Evolutionary conservation across 2,888 invertebrate species (phyloP).

Genomic region (Lasioglossum leucozonium): DNA sequence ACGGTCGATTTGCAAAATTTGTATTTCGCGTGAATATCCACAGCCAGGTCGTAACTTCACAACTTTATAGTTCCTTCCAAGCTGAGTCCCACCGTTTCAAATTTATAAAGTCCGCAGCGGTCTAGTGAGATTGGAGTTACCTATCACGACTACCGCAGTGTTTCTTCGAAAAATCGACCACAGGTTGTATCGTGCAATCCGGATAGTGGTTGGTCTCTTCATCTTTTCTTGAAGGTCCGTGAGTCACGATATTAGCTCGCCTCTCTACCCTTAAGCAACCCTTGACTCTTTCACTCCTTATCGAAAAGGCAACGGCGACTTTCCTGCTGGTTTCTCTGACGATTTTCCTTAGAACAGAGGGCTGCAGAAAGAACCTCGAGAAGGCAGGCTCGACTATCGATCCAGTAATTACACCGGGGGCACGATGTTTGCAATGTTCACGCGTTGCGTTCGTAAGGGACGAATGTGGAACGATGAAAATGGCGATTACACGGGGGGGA

Average conservation of each 20-base stretch:
- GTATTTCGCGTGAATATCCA: too few relatives aligned
- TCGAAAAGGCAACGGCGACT: not conserved
- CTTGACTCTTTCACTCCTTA: not conserved
- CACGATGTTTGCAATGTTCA: slow-evolving; percentile 3
- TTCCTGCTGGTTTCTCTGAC: not conserved
- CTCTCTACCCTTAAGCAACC: not conserved
- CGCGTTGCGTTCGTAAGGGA: slow-evolving; percentile 10
- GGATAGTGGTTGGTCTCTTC: not conserved
- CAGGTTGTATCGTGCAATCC: not conserved
- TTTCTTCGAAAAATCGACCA: not conserved
- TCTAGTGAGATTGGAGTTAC: too few relatives aligned
- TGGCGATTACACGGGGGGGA: slow-evolving; percentile 7
- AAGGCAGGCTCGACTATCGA: slow-evolving; percentile 9
- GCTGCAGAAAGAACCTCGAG: not conserved
- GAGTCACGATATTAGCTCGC: not conserved
- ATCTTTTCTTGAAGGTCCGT: not conserved
- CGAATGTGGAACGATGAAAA: slow-evolving; percentile 38
- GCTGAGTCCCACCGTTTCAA: too few relatives aligned
- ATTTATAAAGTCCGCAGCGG: too few relatives aligned
- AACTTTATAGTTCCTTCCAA: too few relatives aligned
- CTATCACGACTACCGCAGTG: not conserved
- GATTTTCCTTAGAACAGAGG: not conserved
- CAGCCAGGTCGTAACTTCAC: too few relatives aligned
- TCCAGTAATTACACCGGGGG: slow-evolving; percentile 25
- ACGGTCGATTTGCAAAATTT: too few relatives aligned